Conservation (phyloP, 2,113 vertebrate species). For the Pungitius pungitius region DNA sequence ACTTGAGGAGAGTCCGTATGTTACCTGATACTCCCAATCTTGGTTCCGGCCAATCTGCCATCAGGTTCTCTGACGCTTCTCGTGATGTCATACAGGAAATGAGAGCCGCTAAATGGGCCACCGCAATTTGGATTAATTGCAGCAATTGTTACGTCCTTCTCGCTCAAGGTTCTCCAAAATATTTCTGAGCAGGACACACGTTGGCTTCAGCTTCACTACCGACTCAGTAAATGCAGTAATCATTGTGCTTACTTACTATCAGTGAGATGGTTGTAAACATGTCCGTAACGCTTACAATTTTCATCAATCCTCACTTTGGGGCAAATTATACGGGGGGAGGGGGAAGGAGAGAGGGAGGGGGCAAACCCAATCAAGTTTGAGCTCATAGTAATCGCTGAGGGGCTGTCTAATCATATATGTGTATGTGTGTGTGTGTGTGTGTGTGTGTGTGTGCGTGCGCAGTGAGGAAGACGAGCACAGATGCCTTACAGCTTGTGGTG, state of each 20-base stretch:
- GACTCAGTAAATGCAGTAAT: slow-evolving; percentile 11
- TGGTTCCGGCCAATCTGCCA: not conserved
- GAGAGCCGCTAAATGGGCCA: not conserved
- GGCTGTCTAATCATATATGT: slow-evolving; percentile 19
- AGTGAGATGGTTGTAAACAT: slow-evolving; percentile 12
- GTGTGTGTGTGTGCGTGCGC: slow-evolving; percentile 22
- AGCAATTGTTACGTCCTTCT: not conserved
- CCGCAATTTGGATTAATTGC: no score
- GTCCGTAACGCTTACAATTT: not conserved
- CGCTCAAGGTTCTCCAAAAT: not conserved
- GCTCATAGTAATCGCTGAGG: slow-evolving; percentile 3
- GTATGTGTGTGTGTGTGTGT: not conserved
- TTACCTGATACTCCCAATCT: not conserved
- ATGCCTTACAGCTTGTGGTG: slow-evolving; percentile 88
- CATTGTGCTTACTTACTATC: not conserved
- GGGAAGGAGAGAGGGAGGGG: not conserved
- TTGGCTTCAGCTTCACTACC: not conserved
- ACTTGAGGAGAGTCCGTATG: not conserved
- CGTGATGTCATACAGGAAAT: not conserved
- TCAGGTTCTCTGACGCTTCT: not conserved
- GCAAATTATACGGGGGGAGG: slow-evolving; percentile 5
- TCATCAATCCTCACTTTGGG: slow-evolving; percentile 10
- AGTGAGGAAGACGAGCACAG: slow-evolving; percentile 91
- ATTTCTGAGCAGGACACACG: not conserved
- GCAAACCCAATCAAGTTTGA: not conserved